These are phyloP conservation scores for Andrena praecox DNA, from an alignment of 2,888 invertebrate species.

Conservation along the genomic window DNA sequence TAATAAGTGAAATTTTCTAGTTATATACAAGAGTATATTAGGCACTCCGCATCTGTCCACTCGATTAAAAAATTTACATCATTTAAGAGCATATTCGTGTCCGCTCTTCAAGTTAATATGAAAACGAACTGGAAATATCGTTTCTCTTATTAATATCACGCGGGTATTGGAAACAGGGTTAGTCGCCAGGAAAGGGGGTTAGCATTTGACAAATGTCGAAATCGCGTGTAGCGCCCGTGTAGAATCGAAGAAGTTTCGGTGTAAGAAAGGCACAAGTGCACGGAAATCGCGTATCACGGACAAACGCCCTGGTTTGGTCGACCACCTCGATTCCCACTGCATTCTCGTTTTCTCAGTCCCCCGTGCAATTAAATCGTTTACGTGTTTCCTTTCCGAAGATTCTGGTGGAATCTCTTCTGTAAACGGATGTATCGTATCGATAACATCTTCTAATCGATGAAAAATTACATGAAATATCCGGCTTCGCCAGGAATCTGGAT, in stretches of 20 bases:
- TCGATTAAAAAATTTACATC: neutral
- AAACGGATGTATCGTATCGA: slow-evolving; percentile 1
- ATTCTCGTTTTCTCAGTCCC: slow-evolving; percentile 30
- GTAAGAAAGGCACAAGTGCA: slow-evolving; percentile 50
- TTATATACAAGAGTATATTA: neutral
- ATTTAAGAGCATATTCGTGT: slow-evolving; percentile 17
- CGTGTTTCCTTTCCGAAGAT: neutral
- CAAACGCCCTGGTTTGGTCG: slow-evolving; percentile 48
- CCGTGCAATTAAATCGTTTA: slow-evolving; percentile 35
- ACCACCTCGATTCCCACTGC: slow-evolving; percentile 14
- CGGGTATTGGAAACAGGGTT: slow-evolving; percentile 62
- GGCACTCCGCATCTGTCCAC: neutral
- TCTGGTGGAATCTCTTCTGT: slow-evolving; percentile 1
- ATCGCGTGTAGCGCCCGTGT: slow-evolving; percentile 67
- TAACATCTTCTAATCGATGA: neutral
- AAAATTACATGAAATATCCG: slow-evolving; percentile 7
- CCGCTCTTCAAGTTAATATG: too few relatives aligned
- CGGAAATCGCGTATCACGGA: slow-evolving; percentile 68
- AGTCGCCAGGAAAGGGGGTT: slow-evolving; percentile 45
- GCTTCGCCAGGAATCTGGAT: neutral
- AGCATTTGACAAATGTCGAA: slow-evolving; percentile 64
- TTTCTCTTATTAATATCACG: slow-evolving; percentile 69
- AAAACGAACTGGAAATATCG: slow-evolving; percentile 45
- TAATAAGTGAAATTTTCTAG: neutral
- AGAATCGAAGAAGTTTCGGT: slow-evolving; percentile 62